Evolutionary conservation across 2,797 vertebrate species (phyloP), one percentile per base, ranked within the genome.

Genomic region (Leptoclinus maculatus): DNA sequence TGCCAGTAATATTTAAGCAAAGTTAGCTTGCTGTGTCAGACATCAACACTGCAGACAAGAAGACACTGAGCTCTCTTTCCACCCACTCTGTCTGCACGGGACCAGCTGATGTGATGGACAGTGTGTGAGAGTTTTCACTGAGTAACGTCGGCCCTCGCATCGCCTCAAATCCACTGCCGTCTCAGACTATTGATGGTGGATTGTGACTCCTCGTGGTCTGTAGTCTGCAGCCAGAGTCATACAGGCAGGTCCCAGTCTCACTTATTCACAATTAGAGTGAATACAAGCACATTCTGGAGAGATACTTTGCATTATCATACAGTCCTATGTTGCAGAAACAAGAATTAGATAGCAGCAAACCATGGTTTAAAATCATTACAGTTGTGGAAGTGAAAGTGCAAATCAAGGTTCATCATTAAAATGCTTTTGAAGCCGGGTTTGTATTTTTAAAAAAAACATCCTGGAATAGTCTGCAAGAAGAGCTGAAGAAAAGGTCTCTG

Each of bases 171-270:
- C 65, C 17, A 56, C 78, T 58, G 59, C 74, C 21, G 66, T 36
- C 67, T 83, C 82, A 84, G 75, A 85, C 86, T 78, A 83, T 76
- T 89, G 58, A 77, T 78, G 43, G 69, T 38, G 69, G 60, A 82
- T 72, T 82, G 67, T 69, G 77, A 49, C 68, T 77, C 7, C 43
- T 77, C 45, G n/a, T 62, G 45, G 80, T 90, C 89, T 91, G 77
- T 60, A 41, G 84, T 88, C 80, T 89, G 76, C 76, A 74, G 68
- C 51, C 64, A 41, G 29, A 68, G 34, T 45, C 3, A 39, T 9
- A 11, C 53, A 53, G 27, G 12, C 43, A 12, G 10, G 3, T 27
- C 32, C 0, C 32, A 23, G 27, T 32, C 68, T 54, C 51, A 63
- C n/a, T 57, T 63, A 45, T 11, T 53, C 58, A 56, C 58, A 63